Conservation (phyloP, 2,888 invertebrate genomes). For the Trachelus tabidus region DNA sequence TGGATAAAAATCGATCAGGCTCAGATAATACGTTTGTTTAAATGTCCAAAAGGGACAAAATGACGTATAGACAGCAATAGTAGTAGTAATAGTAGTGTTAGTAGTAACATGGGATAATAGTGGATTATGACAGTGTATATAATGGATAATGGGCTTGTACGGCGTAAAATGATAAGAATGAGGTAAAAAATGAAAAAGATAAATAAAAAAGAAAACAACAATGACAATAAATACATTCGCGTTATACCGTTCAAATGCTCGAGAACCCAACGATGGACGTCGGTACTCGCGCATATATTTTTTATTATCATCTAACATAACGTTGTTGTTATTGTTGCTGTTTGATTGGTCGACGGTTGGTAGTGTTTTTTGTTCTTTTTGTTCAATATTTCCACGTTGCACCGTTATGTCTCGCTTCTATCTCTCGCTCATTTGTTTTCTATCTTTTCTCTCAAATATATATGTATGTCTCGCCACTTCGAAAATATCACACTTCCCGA, state of each 20-base stretch:
- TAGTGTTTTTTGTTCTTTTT: conserved; percentile 24
- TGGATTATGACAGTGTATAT: neutral
- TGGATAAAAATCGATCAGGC: neutral
- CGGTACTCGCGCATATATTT: conserved; percentile 41
- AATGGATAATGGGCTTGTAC: neutral
- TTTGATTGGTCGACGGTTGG: neutral
- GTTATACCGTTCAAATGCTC: conserved; percentile 37
- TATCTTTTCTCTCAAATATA: conserved; percentile 28
- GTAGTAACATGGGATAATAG: neutral
- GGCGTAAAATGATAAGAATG: neutral
- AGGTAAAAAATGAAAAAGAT: neutral
- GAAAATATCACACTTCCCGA: conserved; percentile 50
- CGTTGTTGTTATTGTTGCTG: conserved; percentile 2
- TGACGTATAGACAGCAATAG: neutral
- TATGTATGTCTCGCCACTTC: conserved; percentile 37
- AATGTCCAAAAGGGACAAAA: neutral
- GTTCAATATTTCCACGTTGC: conserved; percentile 23
- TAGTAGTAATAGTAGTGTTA: neutral
- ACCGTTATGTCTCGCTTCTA: conserved; percentile 14
- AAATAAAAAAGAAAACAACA: neutral
- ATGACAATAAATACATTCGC: conserved; percentile 33
- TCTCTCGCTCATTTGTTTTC: conserved; percentile 25
- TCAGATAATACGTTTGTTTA: neutral
- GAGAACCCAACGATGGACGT: conserved; percentile 26
- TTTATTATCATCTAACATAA: conserved; percentile 49